Evolutionary conservation across 1,140 invertebrate genomes (phyloP), one percentile per base, ranked within the genome.

Genomic region (Bombus consobrinus): DNA sequence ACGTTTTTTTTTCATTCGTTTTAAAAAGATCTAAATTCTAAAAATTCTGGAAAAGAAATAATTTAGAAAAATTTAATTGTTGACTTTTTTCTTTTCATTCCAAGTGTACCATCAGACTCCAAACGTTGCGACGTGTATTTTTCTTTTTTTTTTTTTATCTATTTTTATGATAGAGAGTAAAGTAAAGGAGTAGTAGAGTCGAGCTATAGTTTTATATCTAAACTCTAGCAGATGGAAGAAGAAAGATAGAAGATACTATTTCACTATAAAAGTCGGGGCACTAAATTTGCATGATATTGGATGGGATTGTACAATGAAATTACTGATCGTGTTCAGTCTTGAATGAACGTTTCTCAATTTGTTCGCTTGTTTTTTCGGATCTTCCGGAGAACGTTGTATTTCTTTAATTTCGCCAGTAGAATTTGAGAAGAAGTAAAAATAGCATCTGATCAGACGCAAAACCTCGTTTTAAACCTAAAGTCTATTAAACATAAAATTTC

Each of bases 251-350:
- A 72, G 77, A 80, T 72, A 80, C 77, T 80, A 80, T 73, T 73
- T 18, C 39, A 32, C 83, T 85, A 85, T 80, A 77, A 80, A 28
- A 73, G 13, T 34, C 41, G 66, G 78, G 77, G 41, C 9, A 73
- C 83, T 85, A 85, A 72, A n/a, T 85, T 41, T 72, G 68, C 53
- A 79, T 72, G 68, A 80, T 32, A 41, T 37, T 41, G 66, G 8
- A 84, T 79, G 76, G 28, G 43, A 85, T 64, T 80, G 34, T 84
- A 84, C 83, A 84, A 84, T 84, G 83, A 84, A n/a, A 13, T 72
- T 43, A 47, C 76, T 84, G 75, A 83, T 83, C 66, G 64, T 57
- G 76, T 85, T 85, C 83, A 85, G 83, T 80, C 41, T 85, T 73
- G 39, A 25, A 85, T 85, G 76, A 85, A 72, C 47, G 53, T 34